Percentiles rank a stretch among this genome's conserved stretches.
phyloP scores from a whole-genome alignment of 2,113 vertebrate species.

The Catharus minimus region DNA sequence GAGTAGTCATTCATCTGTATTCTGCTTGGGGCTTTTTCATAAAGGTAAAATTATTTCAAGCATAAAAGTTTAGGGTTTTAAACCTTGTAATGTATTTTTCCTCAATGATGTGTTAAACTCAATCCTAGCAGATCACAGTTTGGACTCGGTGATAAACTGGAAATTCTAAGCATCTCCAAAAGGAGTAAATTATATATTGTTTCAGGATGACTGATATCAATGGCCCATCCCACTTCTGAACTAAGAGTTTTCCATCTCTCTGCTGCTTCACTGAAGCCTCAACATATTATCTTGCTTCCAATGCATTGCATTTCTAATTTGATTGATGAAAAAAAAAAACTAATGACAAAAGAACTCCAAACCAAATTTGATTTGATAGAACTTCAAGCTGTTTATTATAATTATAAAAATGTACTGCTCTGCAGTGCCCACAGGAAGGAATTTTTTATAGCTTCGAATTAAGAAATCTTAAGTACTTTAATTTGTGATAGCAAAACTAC shows the following conservation, averaged over 20 bases:
- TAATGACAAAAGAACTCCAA: neutral
- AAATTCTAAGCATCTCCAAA: neutral
- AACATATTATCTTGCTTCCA: neutral
- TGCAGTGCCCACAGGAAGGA: neutral
- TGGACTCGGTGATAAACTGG: neutral
- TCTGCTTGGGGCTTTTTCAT: neutral
- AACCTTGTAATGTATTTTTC: neutral
- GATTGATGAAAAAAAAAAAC: neutral
- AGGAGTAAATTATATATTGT: neutral
- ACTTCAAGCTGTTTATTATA: neutral
- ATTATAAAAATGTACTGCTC: neutral
- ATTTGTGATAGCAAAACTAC: neutral
- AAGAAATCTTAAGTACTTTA: slow-evolving; percentile 2
- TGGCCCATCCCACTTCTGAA: neutral
- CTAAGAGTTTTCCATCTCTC: neutral
- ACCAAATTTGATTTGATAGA: neutral
- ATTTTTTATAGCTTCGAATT: slow-evolving; percentile 10
- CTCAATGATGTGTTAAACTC: neutral
- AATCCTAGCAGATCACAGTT: neutral
- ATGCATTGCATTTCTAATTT: neutral
- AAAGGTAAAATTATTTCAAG: neutral
- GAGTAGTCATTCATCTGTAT: neutral
- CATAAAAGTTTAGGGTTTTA: neutral
- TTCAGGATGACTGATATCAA: neutral
- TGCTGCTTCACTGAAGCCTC: neutral